Base-by-base conservation (phyloP, 2,113 vertebrate genomes). In the Sinocyclocheilus grahami region DNA sequence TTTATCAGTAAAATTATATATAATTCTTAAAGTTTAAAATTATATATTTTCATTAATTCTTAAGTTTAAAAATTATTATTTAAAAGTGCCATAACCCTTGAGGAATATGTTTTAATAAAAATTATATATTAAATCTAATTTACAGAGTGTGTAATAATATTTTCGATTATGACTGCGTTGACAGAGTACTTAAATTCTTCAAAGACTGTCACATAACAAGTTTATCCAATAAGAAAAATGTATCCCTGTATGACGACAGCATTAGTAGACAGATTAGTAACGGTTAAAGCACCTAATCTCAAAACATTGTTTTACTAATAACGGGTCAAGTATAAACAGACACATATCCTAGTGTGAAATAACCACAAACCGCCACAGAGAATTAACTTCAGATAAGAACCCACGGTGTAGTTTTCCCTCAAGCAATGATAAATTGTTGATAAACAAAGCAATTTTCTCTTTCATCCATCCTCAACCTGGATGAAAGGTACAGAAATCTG, bases 381-480 rank as follows among this genome's bases (percentile, higher is more conserved):
- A 82, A 55, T 58, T 22, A 33, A 83, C 60, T 27, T 62, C 42
- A 86, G 71, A 83, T 83, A 77, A 67, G 62, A 86, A 24, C 5
- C 14, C 58, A 27, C 16, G 13, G 22, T 77, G 80, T 39, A 55
- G 71, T 53, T 75, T 82, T 37, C 62, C 85, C 79, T 39, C 71
- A 63, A 81, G 60, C 80, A 16, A 74, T 74, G 82, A 74, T 60
- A 84, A 84, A 84, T 84, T 75, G 82, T 42, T 67, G 58, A 77
- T 77, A 86, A 83, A 86, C 79, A 83, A 77, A 37, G 69, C 71
- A 58, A 82, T 76, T 76, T 63, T 63, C 71, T 77, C 67, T 83
- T 65, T 77, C 55, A 67, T 76, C 71, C 48, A 24, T 33, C 58
- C 58, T 63, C 69, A 48, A 51, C 67, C 24, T 48, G 71, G 42